Conservation (phyloP, 2,888 invertebrate species). For the Eristalis tenax region DNA sequence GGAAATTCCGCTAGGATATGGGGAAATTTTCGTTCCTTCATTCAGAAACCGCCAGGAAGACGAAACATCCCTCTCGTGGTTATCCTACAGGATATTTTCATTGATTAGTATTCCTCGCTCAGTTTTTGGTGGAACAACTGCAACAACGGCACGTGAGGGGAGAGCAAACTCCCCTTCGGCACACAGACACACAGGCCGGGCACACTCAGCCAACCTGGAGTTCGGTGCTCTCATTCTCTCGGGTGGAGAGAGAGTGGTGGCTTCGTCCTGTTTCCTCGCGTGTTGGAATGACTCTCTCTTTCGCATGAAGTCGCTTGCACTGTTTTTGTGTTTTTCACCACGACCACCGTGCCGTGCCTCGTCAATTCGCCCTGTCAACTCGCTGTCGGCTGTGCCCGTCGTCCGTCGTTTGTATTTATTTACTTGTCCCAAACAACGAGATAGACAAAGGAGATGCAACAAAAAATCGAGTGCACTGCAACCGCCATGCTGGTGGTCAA, state of each 20-base stretch:
- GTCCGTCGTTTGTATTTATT: conserved; percentile 37
- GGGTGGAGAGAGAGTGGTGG: not conserved
- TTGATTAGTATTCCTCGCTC: conserved; percentile 58
- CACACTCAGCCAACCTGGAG: not conserved
- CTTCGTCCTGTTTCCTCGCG: no score
- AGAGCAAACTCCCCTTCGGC: not conserved
- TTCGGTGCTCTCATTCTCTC: not conserved
- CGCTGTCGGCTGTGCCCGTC: conserved; percentile 19
- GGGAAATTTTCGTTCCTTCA: conserved; percentile 43
- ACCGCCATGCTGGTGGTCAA: conserved; percentile 33
- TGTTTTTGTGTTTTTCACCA: not conserved
- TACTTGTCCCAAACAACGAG: conserved; percentile 12
- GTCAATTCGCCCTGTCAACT: conserved; percentile 40
- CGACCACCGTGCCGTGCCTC: conserved; percentile 7
- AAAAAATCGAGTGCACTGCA: conserved; percentile 16
- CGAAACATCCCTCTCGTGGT: conserved; percentile 1
- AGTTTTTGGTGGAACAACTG: not conserved
- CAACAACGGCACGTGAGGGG: not conserved
- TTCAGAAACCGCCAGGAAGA: conserved; percentile 20
- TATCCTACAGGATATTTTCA: conserved; percentile 65
- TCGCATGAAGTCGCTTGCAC: conserved; percentile 5
- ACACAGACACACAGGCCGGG: not conserved
- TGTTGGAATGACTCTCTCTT: not conserved
- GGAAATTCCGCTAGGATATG: conserved; percentile 4
- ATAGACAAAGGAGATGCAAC: conserved; percentile 20